Evolutionary conservation across 37 sponge, comb jelly and placozoan species (phyloP), one percentile per base, ranked within the genome.

Genomic region (Ianthella basta): DNA sequence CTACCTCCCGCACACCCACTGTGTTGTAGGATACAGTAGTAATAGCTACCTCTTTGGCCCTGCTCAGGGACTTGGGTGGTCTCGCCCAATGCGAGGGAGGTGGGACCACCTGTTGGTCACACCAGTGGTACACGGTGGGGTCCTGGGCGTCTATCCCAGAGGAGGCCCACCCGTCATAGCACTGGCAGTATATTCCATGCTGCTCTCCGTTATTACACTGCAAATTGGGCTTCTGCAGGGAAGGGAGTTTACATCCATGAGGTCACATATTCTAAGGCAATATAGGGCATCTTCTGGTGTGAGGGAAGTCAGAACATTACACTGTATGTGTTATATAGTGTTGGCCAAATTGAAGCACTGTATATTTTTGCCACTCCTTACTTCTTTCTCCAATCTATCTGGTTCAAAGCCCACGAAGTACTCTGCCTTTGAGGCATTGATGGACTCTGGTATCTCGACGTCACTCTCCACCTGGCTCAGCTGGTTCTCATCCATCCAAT

Each of bases 121-220:
- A 93, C 93, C 93, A 93, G 88, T 89, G 72, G 61, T 82, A 87
- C 23, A 38, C 35, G 33, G 86, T 61, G 18, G 74, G 79, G 54
- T 84, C 36, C 4, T 73, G 65, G n/a, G 55, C 40, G 55, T 89
- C 84, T 4, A 93, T 55, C 6, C 93, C 93, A 85, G 85, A 89
- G 23, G 93, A 93, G 41, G 67, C 64, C 90, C 90, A 93, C 1
- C 90, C 91, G 15, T 88, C 86, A 70, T 90, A 84, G 88, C 94
- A 94, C 39, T 67, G 79, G 60, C 94, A 94, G 54, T 84, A 54
- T 37, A 80, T 37, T 1, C 87, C 93, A 69, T 84, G 63, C 72
- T 89, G 90, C 6, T 32, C 39, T 5, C 93, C 90, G 55, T 93
- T 82, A 65, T 93, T 93, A 50, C 93, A 93, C 23, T 88, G 56